Percentiles rank a stretch among this genome's conserved stretches.
phyloP scores from a whole-genome alignment of 1,140 invertebrate genomes.

The Heliothis subflexa region DNA sequence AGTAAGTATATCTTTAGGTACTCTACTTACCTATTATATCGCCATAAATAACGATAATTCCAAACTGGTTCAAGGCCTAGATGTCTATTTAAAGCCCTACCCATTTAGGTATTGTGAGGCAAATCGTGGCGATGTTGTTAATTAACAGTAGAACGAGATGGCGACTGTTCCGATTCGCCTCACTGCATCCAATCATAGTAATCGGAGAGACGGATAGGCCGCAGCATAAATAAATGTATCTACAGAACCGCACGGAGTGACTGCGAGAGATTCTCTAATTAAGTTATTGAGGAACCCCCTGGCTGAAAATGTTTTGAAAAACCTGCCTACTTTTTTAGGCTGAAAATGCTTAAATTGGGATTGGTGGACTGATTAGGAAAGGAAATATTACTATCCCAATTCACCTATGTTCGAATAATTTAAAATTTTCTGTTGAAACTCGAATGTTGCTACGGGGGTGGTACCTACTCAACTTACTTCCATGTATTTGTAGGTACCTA shows the following conservation, averaged over 20 bases:
- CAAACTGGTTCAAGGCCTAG: not conserved
- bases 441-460: no score
- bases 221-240: conserved; percentile 34
- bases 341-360: no score
- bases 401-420: no score
- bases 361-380: no score
- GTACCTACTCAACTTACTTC: no score
- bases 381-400: no score
- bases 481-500: no score
- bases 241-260: not conserved
- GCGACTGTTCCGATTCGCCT: conserved; percentile 42
- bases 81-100: not conserved
- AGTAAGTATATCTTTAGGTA: no score
- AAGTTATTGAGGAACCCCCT: not conserved
- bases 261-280: not conserved
- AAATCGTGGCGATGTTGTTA: conserved; percentile 33
- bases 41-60: not conserved
- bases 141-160: conserved; percentile 46
- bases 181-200: conserved; percentile 54
- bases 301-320: no score
- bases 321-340: no score
- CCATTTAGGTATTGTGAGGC: not conserved
- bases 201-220: conserved; percentile 45
- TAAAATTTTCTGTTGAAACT: no score
- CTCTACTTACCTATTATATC: no score